phyloP scores from a whole-genome alignment of 2,113 vertebrate species.

The Petroica traversi region DNA sequence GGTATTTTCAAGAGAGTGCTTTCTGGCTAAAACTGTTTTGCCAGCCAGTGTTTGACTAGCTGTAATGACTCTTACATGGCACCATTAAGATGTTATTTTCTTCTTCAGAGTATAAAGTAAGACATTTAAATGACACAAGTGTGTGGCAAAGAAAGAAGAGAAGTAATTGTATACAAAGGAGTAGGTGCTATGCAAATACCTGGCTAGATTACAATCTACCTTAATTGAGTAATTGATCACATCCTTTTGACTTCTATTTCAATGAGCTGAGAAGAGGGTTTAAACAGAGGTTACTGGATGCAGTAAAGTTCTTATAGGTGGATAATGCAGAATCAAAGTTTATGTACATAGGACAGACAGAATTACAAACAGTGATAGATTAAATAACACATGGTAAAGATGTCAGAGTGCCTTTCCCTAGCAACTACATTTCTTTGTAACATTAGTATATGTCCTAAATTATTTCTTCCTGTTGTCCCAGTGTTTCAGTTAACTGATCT shows the following conservation, averaged over 20 bases:
- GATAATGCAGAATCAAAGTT: neutral
- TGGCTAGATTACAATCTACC: conserved; percentile 33
- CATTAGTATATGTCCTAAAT: neutral
- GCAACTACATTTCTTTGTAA: neutral
- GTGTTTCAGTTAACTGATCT: neutral
- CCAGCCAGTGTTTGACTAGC: neutral
- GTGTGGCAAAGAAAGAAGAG: neutral
- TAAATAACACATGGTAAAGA: neutral
- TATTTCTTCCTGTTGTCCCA: neutral
- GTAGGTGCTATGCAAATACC: conserved; percentile 13
- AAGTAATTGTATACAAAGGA: neutral
- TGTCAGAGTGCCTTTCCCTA: neutral
- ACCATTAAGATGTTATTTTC: neutral
- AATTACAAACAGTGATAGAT: neutral
- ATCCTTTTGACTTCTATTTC: conserved; percentile 13
- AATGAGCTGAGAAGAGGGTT: neutral
- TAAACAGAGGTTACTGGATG: neutral
- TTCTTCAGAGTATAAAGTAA: neutral
- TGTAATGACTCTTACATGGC: neutral
- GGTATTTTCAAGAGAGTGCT: neutral
- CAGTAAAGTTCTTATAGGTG: neutral
- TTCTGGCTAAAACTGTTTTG: neutral
- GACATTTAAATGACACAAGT: neutral
- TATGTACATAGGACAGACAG: neutral
- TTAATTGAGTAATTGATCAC: conserved; percentile 34